Evolutionary conservation across 2,888 invertebrate genomes (phyloP).

Genomic region (Melanostoma mellinum): DNA sequence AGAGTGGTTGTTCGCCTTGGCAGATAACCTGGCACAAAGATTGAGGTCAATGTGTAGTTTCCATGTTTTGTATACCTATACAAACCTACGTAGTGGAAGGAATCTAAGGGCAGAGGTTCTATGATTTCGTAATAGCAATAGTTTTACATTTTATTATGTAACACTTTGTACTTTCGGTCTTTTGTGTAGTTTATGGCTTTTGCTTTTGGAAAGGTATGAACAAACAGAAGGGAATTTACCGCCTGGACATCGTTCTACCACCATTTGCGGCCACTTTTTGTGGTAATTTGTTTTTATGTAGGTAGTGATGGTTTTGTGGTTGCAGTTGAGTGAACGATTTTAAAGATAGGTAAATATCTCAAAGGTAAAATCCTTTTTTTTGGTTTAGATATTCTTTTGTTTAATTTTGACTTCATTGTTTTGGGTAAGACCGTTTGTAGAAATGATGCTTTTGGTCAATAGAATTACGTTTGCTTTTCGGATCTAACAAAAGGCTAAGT

Average conservation of each 20-base stretch:
- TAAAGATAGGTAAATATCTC: neutral
- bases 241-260: neutral
- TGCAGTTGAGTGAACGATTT: slow-evolving; percentile 1
- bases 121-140: slow-evolving; percentile 51
- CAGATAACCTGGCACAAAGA: slow-evolving; percentile 59
- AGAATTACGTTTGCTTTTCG: no score
- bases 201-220: neutral
- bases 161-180: slow-evolving; percentile 48
- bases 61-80: slow-evolving; percentile 1
- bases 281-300: slow-evolving; percentile 12
- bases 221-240: neutral
- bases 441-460: no score
- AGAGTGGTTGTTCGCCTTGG: slow-evolving; percentile 13
- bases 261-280: slow-evolving; percentile 20
- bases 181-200: slow-evolving; percentile 9
- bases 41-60: slow-evolving; percentile 54
- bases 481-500: no score
- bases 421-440: no score
- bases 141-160: slow-evolving; percentile 66
- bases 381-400: no score
- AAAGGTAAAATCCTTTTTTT: no score
- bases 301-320: neutral
- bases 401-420: no score
- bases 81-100: neutral
- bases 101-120: neutral